Base-by-base conservation (phyloP, 2,113 vertebrate genomes). In the Perca fluviatilis region DNA sequence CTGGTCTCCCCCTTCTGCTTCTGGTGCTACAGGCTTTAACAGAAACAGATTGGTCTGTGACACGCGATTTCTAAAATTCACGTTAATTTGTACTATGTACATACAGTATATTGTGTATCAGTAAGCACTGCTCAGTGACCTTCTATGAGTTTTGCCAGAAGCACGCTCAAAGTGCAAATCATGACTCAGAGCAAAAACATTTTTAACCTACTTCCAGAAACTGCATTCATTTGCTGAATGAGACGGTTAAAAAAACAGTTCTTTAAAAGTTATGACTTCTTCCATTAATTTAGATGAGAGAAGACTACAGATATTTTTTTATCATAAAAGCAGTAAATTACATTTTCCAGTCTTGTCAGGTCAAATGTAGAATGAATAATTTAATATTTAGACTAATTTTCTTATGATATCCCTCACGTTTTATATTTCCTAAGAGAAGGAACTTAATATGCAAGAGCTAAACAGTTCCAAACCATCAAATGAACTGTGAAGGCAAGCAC, bases 131-230 rank as follows among this genome's bases (percentile, higher is more conserved):
- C 80, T 62, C 36, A 49, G 33, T 76, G 80, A 76, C 72, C 64
- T 70, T 74, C 69, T 5, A 40, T 53, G 47, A 74, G 75, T 46
- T 69, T 63, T 58, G 60, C 61, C 67, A 72, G 62, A 61, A 77
- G 67, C 74, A 1, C 3, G 46, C 18, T 58, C 47, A 16, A 56
- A 76, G 30, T 46, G n/a, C 21, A 76, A 33, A 50, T 50, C 40
- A 63, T 56, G 66, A 57, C 65, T 54, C 43, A 68, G 6, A 58
- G 16, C 2, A 16, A 56, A 67, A 58, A 12, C 49, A 50, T 50
- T 33, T 40, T 73, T 77, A 77, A 67, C 76, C 66, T 67, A 67
- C 40, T 57, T 70, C 47, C 57, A 47, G 14, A 69, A 68, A 30
- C 47, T 47, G 47, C 33, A 56, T 56, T 36, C 4, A 53, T 70